Conservation (phyloP, 2,113 vertebrate genomes). For the Tauraco erythrolophus region DNA sequence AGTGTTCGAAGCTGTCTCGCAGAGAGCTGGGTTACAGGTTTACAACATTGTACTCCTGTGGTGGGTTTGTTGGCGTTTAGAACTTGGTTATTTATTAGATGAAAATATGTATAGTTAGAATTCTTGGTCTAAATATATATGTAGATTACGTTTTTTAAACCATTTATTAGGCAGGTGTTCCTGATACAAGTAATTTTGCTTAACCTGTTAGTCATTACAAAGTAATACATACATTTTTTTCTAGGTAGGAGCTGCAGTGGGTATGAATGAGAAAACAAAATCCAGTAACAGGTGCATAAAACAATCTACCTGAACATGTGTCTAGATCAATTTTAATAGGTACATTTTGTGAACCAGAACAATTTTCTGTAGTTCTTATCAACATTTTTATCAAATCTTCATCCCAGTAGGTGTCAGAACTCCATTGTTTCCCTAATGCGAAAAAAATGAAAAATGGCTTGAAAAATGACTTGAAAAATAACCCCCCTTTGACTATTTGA, state of each 20-base stretch:
- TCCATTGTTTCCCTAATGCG: slow-evolving; percentile 10
- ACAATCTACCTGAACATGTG: neutral
- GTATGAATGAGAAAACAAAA: slow-evolving; percentile 13
- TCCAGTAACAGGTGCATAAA: neutral
- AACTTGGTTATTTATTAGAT: neutral
- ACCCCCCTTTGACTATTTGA: neutral
- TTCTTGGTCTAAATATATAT: neutral
- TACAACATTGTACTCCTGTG: neutral
- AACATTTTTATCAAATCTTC: neutral
- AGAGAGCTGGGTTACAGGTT: neutral
- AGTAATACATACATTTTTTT: neutral
- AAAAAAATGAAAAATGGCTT: too few species aligned
- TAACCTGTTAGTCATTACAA: neutral
- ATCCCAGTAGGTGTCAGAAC: neutral
- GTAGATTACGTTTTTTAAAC: neutral
- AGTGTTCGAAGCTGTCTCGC: neutral
- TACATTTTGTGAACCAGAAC: neutral
- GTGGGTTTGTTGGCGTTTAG: neutral
- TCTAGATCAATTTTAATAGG: neutral
- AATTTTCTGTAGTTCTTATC: neutral
- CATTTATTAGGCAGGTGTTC: neutral
- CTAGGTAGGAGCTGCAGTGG: slow-evolving; percentile 50
- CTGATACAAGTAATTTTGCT: neutral
- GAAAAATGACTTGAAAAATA: slow-evolving; percentile 29
- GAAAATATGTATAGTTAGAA: neutral